Percentiles rank a stretch among this genome's conserved stretches.
Conservation (phyloP, 2,888 invertebrate species). For the Netelia fuscicornis region DNA sequence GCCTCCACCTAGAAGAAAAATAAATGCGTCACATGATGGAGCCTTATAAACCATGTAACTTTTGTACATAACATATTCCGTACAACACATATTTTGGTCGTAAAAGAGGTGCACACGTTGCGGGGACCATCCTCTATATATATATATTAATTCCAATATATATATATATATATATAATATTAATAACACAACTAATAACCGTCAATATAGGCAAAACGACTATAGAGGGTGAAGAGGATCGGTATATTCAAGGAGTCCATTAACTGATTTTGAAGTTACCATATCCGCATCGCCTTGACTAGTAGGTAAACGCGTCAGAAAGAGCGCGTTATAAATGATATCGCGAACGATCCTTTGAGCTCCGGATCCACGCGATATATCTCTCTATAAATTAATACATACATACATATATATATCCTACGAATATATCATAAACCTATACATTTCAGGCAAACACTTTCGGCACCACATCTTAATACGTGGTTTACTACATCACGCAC, state of each 20-base stretch:
- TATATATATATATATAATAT: neutral
- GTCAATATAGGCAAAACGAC: neutral
- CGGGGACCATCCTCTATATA: too few relatives aligned
- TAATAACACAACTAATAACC: conserved; percentile 27
- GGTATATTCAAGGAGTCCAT: neutral
- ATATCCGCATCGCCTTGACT: conserved; percentile 8
- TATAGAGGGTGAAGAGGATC: neutral
- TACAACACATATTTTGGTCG: too few relatives aligned
- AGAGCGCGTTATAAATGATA: neutral
- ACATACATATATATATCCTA: neutral
- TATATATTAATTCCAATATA: too few relatives aligned
- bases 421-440: neutral
- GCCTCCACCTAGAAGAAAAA: too few relatives aligned
- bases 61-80: too few relatives aligned
- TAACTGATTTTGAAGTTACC: conserved; percentile 12
- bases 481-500: neutral
- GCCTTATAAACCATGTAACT: too few relatives aligned
- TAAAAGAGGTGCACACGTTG: too few relatives aligned
- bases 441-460: neutral
- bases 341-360: conserved; percentile 9
- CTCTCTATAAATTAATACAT: neutral
- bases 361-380: conserved; percentile 13
- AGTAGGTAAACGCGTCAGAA: neutral
- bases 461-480: neutral
- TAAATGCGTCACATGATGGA: too few relatives aligned